These are phyloP conservation scores for Epizoanthus stellaris DNA, from an alignment of 92 coral and sea anemone genomes.

Conservation along the genomic window DNA sequence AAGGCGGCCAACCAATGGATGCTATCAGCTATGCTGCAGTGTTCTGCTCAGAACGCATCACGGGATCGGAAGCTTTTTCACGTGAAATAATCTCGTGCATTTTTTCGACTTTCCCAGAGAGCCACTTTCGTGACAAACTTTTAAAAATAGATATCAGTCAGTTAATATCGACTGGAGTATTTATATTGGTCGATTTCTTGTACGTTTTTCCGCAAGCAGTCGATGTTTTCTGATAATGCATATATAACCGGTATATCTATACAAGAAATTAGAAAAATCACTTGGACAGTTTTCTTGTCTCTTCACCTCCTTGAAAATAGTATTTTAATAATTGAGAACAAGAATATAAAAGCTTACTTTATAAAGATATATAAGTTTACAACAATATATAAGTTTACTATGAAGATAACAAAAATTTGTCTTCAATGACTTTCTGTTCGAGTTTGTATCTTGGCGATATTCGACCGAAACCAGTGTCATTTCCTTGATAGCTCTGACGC, in stretches of 20 bases:
- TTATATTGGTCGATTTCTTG: slow-evolving; percentile 4
- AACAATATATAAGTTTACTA: background rate
- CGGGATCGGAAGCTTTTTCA: no score
- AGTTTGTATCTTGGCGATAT: slow-evolving; percentile 14
- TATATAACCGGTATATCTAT: no score
- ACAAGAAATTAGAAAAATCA: background rate
- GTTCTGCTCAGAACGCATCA: no score
- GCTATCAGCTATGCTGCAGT: no score
- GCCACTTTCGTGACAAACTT: background rate
- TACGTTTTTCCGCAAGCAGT: slow-evolving; percentile 10
- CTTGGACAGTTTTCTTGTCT: background rate
- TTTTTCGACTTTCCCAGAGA: no score
- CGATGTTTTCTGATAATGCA: background rate
- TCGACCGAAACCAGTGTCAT: background rate
- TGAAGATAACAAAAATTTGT: background rate
- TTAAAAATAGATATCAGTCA: background rate
- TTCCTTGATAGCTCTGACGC: background rate
- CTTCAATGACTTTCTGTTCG: background rate
- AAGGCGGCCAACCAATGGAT: no score
- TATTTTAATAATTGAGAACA: no score
- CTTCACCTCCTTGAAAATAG: background rate
- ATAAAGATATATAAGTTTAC: no score
- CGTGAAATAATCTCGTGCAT: no score
- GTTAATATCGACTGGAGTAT: background rate
- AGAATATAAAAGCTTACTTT: no score